phyloP scores from a whole-genome alignment of 2,888 invertebrate species.

The Andrena flavipes region DNA sequence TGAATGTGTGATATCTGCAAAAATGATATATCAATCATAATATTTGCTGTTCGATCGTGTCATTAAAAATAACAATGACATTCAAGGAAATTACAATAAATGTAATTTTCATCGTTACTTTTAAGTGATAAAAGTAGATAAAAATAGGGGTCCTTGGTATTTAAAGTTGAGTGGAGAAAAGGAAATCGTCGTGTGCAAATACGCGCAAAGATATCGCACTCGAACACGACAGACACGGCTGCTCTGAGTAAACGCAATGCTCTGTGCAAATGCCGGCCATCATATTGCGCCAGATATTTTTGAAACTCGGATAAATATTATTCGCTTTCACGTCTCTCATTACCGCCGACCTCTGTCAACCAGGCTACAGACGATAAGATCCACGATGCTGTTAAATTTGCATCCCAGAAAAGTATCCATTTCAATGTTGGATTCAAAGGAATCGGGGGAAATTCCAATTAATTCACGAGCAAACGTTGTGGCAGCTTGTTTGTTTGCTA shows the following conservation, averaged over 20 bases:
- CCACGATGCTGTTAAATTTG: constrained; percentile 3
- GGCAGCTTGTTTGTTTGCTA: background rate
- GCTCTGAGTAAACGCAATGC: constrained; percentile 14
- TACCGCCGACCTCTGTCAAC: background rate
- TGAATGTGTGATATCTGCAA: no score
- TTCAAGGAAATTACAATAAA: no score
- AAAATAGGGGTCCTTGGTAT: background rate
- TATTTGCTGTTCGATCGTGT: no score
- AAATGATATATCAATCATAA: no score
- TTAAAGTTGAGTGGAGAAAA: background rate
- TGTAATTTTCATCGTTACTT: background rate
- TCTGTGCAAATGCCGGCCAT: constrained; percentile 6
- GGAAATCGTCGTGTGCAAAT: background rate
- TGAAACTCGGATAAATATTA: constrained; percentile 22
- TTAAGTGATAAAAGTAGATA: background rate
- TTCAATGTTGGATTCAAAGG: background rate
- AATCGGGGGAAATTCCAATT: background rate
- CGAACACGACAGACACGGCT: background rate
- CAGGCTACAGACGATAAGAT: background rate
- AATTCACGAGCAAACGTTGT: constrained; percentile 8
- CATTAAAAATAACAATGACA: no score
- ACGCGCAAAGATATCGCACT: background rate
- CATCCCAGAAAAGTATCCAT: constrained; percentile 7
- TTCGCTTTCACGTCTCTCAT: constrained; percentile 1
- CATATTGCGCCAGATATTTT: constrained; percentile 12